phyloP scores from a whole-genome alignment of 1,140 invertebrate genomes.

The Lepidurus apus region DNA sequence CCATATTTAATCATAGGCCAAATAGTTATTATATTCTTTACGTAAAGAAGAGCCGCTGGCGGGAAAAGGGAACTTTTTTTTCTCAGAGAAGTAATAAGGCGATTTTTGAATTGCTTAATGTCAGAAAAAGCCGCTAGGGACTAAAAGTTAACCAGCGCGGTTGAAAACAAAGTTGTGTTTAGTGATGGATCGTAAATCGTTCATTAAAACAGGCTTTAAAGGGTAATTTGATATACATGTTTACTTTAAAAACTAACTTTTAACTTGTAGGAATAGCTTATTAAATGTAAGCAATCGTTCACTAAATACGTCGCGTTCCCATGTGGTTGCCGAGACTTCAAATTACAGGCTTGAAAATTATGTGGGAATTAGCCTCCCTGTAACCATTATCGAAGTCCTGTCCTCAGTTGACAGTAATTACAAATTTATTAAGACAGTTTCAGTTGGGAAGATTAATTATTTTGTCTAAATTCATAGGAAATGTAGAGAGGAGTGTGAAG shows the following conservation, averaged over 20 bases:
- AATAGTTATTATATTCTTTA: no score
- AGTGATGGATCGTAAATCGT: background rate
- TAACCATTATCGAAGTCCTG: constrained; percentile 30
- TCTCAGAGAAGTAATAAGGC: background rate
- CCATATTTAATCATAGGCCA: no score
- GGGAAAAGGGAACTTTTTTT: background rate
- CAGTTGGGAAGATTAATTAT: background rate
- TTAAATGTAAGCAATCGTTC: constrained; percentile 29
- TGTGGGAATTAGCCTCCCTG: constrained; percentile 27
- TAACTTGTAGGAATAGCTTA: background rate
- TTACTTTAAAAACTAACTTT: background rate
- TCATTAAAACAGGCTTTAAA: background rate
- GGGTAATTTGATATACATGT: background rate
- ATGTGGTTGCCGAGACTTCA: constrained; percentile 31
- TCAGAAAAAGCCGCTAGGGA: background rate
- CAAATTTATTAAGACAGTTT: no score
- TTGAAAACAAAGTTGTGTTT: background rate
- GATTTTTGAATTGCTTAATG: background rate
- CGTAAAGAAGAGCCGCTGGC: background rate
- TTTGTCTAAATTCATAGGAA: constrained; percentile 44
- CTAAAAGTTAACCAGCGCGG: background rate
- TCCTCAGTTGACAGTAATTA: constrained; percentile 27
- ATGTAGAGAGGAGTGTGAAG: constrained; percentile 57
- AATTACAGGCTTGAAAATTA: constrained; percentile 29
- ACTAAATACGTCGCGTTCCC: constrained; percentile 28